These are phyloP conservation scores for Apaloderma vittatum DNA, from an alignment of 2,113 vertebrate species.

Conservation along the genomic window DNA sequence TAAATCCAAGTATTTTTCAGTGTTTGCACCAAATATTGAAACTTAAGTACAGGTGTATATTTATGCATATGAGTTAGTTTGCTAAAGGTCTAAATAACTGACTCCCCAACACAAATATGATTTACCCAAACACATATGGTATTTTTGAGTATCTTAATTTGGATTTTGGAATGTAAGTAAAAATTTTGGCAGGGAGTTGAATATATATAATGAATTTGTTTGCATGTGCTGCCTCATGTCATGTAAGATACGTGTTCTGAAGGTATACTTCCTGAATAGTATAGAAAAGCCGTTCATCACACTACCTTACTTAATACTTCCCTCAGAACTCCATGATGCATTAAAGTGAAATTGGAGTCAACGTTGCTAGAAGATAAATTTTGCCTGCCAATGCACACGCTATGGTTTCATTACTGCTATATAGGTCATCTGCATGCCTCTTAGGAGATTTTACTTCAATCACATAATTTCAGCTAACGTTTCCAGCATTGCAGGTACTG, in stretches of 20 bases:
- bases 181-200: background rate
- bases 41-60: background rate
- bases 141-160: background rate
- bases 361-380: background rate
- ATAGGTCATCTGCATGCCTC: background rate
- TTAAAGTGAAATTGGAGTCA: background rate
- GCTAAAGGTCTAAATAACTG: background rate
- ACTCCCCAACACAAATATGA: rapidly evolving
- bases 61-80: background rate
- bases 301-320: background rate
- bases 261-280: background rate
- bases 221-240: rapidly evolving
- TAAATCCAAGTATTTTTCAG: background rate
- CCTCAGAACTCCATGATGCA: background rate
- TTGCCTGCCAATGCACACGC: background rate
- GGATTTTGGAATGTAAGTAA: background rate
- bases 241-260: background rate
- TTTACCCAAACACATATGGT: background rate
- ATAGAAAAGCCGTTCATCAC: background rate
- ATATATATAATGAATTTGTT: background rate
- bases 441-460: background rate
- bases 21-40: background rate
- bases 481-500: background rate
- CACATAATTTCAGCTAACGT: background rate
- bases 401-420: background rate